phyloP scores from a whole-genome alignment of 2,888 invertebrate genomes.

The Formica aserva region DNA sequence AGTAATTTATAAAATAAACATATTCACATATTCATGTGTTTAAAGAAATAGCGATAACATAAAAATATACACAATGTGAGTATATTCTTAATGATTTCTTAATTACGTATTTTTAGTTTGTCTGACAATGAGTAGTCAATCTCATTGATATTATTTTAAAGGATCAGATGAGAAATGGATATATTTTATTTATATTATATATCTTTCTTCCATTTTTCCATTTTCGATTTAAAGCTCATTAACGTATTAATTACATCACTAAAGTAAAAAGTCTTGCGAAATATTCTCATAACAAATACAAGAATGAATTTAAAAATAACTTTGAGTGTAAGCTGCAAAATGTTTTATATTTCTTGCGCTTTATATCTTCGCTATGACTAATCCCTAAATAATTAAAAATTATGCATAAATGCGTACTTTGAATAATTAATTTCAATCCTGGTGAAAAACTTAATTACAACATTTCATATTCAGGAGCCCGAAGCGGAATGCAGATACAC shows the following conservation, averaged over 20 bases:
- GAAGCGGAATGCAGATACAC: slow-evolving; percentile 55
- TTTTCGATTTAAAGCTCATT: not conserved
- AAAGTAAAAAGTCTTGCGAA: not conserved
- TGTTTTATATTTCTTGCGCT: not conserved
- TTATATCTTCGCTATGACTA: not conserved
- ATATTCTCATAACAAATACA: not conserved
- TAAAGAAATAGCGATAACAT: slow-evolving; percentile 14
- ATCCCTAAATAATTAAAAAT: not conserved
- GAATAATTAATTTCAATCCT: slow-evolving; percentile 59
- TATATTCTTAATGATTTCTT: slow-evolving; percentile 24
- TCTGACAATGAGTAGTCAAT: slow-evolving; percentile 19
- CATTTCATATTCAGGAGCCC: slow-evolving; percentile 62
- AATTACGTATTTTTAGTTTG: slow-evolving; percentile 61
- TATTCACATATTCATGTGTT: not conserved
- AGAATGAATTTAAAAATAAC: not conserved
- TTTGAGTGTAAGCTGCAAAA: not conserved
- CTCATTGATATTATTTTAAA: slow-evolving; percentile 57
- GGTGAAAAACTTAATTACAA: slow-evolving; percentile 69
- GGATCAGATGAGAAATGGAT: not conserved
- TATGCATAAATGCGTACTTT: slow-evolving; percentile 16
- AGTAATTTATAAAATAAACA: not conserved
- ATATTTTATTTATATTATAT: not conserved
- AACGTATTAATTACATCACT: not conserved
- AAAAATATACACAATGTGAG: slow-evolving; percentile 58
- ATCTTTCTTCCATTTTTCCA: not conserved